Evolutionary conservation across 1,140 invertebrate genomes (phyloP).

Genomic region (Magallana gigas): DNA sequence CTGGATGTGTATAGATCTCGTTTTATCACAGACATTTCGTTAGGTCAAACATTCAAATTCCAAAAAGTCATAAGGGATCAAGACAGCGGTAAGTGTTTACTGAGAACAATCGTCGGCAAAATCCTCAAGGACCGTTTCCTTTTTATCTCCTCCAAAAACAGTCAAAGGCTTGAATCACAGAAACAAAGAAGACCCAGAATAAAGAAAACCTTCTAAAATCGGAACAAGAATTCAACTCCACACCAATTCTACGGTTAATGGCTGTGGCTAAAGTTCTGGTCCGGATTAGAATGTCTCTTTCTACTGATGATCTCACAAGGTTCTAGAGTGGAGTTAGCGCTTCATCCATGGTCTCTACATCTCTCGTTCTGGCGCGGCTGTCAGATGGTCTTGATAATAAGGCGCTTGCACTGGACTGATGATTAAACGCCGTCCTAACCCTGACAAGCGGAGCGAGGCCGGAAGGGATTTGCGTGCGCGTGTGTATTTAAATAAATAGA

Average conservation of each 20-base stretch:
- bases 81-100: neutral
- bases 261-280: neutral
- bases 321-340: neutral
- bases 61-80: neutral
- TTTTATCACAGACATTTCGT: slow-evolving; percentile 15
- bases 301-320: neutral
- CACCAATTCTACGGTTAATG: neutral
- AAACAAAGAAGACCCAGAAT: neutral
- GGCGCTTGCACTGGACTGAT: neutral
- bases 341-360: slow-evolving; percentile 1
- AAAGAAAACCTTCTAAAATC: neutral
- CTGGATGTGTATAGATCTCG: slow-evolving; percentile 1
- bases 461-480: slow-evolving; percentile 20
- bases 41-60: slow-evolving; percentile 12
- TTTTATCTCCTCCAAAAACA: too few species aligned
- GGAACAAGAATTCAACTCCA: slow-evolving; percentile 15
- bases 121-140: too few species aligned
- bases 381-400: neutral
- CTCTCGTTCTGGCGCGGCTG: neutral
- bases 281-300: neutral
- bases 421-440: slow-evolving; percentile 3
- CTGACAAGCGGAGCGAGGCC: slow-evolving; percentile 22
- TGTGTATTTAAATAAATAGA: neutral
- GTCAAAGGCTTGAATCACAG: neutral
- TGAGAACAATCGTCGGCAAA: too few species aligned